Base-by-base conservation (phyloP, 2,888 invertebrate species). In the Watsonalla binaria region DNA sequence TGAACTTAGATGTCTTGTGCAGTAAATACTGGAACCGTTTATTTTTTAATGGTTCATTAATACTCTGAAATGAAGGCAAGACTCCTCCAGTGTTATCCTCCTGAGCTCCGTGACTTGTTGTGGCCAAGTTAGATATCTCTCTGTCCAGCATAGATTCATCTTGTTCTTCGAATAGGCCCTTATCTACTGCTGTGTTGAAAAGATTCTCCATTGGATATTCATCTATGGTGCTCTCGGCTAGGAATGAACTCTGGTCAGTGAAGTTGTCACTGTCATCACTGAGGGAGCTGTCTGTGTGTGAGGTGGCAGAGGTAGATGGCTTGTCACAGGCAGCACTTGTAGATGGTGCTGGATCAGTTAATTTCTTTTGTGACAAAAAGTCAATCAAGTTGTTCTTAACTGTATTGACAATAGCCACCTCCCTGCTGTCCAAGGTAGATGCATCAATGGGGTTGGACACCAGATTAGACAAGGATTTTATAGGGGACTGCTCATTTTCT, bases 381-480 rank as follows among this genome's bases (percentile, higher is more conserved):
- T 88, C 86, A 75, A 89, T 81, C 72, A 90, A 77, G 72, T 85
- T 88, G 75, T 75, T 87, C 76, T 88, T 89, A 34, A 87, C 86
- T 59, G 84, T 73, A 62, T 82, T 84, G 46, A 82, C 78, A 60
- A 86, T 74, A 42, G 76, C 73, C 35, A 76, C 75, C 60, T 86
- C 78, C 59, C 74, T 74, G 56, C 66, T 80, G 46, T 84, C 80
- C 50, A 80, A 66, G 54, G 76, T 70, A 49, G 76, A 65, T 59
- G 80, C 64, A 63, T 87, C 84, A 65, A 90, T 81, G 46, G 89
- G 93, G 86, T 88, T 92, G 67, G 93, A 93, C 56, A 93, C 93
- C 70, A 93, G 84, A 78, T 93, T 93, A 51, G 93, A 93, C 58
- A 93, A 80, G 54, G 93, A 93, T 75, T 93, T 93, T 34, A 93